A percentile compares a stretch with the other conserved stretches of the same genome.
Conservation (phyloP, 2,888 invertebrate genomes). For the Phalera bucephala region DNA sequence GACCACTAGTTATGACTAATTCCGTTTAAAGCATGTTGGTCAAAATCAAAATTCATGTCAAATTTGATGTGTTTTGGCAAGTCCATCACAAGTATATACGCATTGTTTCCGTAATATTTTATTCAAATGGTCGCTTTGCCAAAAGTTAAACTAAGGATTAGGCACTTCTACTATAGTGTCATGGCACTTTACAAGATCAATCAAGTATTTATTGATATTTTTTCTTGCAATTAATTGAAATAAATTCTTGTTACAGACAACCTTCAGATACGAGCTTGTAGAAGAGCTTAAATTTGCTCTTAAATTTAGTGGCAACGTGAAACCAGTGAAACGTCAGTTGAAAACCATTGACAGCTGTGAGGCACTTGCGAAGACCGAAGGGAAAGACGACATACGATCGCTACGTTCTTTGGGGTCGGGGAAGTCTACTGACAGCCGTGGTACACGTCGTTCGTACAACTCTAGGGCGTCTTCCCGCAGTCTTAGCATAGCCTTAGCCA, state of each 20-base stretch:
- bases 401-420: conserved; percentile 56
- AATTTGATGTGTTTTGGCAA: no score
- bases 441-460: conserved; percentile 61
- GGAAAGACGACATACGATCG: conserved; percentile 63
- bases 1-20: no score
- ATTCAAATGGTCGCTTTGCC: no score
- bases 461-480: conserved; percentile 66
- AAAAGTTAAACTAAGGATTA: no score
- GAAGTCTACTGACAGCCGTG: conserved; percentile 54
- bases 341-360: conserved; percentile 57
- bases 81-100: no score
- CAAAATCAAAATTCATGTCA: no score
- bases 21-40: no score
- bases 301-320: conserved; percentile 84
- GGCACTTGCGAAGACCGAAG: conserved; percentile 54
- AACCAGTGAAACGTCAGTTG: conserved; percentile 78
- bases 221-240: no score
- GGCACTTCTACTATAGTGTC: no score
- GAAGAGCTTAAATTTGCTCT: conserved; percentile 86
- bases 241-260: conserved; percentile 62
- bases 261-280: conserved; percentile 83
- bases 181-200: no score
- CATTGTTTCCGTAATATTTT: no score
- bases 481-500: conserved; percentile 67
- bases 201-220: no score